These are phyloP conservation scores for Scaptomyza flava DNA, from an alignment of 2,888 invertebrate genomes.

Conservation along the genomic window DNA sequence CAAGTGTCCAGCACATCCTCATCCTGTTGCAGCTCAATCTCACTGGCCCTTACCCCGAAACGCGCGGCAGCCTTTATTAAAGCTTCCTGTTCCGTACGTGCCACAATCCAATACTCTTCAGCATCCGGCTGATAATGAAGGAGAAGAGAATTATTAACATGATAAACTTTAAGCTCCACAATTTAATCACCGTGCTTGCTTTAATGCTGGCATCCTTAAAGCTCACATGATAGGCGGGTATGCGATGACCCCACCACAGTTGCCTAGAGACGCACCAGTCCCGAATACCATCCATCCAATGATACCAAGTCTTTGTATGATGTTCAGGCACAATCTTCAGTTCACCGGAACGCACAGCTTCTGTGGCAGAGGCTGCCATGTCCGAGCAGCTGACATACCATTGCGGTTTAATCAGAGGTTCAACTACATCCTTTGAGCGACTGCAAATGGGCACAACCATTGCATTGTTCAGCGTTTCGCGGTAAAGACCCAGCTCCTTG, in stretches of 20 bases:
- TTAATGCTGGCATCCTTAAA: slow-evolving; percentile 85
- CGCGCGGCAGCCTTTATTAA: slow-evolving; percentile 90
- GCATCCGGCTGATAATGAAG: slow-evolving; percentile 84
- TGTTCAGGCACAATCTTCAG: slow-evolving; percentile 95
- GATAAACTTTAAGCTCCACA: background rate
- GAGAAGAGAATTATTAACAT: background rate
- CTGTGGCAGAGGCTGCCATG: slow-evolving; percentile 94
- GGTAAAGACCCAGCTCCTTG: slow-evolving; percentile 89
- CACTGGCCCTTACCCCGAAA: slow-evolving; percentile 86
- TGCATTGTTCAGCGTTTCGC: slow-evolving; percentile 93
- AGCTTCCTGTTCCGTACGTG: slow-evolving; percentile 90
- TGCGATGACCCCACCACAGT: slow-evolving; percentile 99
- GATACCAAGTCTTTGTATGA: slow-evolving; percentile 96
- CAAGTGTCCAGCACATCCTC: slow-evolving; percentile 99
- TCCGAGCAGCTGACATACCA: slow-evolving; percentile 96
- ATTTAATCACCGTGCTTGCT: slow-evolving; percentile 79
- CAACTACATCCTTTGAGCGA: slow-evolving; percentile 98
- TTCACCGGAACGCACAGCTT: slow-evolving; percentile 91
- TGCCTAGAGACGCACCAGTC: slow-evolving; percentile 99
- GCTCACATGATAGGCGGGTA: slow-evolving; percentile 95
- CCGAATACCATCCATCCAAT: slow-evolving; percentile 97
- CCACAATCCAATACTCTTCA: slow-evolving; percentile 91
- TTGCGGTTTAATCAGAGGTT: slow-evolving; percentile 97
- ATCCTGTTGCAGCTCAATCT: slow-evolving; percentile 89
- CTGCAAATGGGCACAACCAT: slow-evolving; percentile 99